Conservation (phyloP, 2,888 invertebrate species). For the Oxytorus armatus region DNA sequence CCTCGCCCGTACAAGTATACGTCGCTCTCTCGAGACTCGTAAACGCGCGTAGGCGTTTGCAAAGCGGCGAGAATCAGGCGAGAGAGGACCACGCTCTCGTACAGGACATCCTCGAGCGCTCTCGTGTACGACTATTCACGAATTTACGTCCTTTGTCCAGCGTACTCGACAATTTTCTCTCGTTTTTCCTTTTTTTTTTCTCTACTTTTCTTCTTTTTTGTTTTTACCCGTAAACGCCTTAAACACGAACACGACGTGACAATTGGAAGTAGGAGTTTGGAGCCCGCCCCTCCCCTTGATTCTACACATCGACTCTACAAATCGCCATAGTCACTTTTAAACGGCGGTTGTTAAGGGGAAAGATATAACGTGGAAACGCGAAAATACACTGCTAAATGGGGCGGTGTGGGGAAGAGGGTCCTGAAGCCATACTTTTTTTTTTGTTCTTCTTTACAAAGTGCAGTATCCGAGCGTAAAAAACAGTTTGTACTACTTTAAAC, state of each 20-base stretch:
- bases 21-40: constrained; percentile 47
- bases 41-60: constrained; percentile 66
- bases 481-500: background rate
- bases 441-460: background rate
- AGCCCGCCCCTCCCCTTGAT: background rate
- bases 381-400: constrained; percentile 10
- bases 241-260: constrained; percentile 32
- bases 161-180: constrained; percentile 74
- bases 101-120: constrained; percentile 71
- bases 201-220: too few species aligned
- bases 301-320: too few species aligned
- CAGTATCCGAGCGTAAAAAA: background rate
- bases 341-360: background rate
- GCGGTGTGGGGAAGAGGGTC: constrained; percentile 1
- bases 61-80: too few species aligned
- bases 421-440: background rate
- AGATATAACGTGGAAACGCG: background rate
- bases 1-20: constrained; percentile 36
- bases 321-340: background rate
- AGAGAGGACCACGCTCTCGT: constrained; percentile 70
- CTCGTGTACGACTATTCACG: constrained; percentile 73
- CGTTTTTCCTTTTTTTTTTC: too few species aligned
- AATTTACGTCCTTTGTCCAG: constrained; percentile 79
- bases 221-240: too few species aligned
- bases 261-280: constrained; percentile 25